Evolutionary conservation across 1,140 invertebrate genomes (phyloP).

Genomic region (Anastrepha obliqua): DNA sequence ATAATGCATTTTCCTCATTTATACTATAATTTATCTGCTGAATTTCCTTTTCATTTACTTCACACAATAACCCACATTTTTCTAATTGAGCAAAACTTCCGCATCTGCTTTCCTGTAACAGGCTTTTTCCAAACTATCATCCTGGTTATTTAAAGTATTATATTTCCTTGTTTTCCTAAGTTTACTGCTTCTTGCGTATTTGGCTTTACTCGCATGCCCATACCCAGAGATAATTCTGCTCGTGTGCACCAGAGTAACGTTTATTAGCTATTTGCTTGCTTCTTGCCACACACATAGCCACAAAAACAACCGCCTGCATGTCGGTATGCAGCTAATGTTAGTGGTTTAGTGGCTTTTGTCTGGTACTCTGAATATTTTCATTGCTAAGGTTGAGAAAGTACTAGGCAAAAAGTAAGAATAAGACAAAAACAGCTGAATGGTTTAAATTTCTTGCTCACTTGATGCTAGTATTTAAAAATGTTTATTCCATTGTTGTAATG

Average conservation of each 20-base stretch:
- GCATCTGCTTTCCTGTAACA: background rate
- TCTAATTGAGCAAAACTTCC: background rate
- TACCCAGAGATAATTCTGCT: background rate
- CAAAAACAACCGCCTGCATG: background rate
- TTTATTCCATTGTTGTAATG: too few relatives aligned
- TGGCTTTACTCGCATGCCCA: too few relatives aligned
- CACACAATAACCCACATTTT: background rate
- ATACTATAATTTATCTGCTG: too few relatives aligned
- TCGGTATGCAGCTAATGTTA: conserved; percentile 8
- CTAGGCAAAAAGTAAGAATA: background rate
- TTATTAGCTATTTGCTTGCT: background rate
- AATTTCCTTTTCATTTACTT: too few relatives aligned
- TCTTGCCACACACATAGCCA: background rate
- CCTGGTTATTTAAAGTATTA: background rate
- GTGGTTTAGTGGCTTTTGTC: background rate
- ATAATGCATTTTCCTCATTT: too few relatives aligned
- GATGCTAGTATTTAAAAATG: too few relatives aligned
- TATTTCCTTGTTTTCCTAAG: background rate
- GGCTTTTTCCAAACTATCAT: background rate
- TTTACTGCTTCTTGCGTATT: background rate
- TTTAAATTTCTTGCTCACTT: too few relatives aligned
- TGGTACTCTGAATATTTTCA: background rate
- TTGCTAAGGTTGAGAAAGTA: background rate
- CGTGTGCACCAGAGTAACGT: background rate
- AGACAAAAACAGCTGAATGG: too few relatives aligned